Conservation (phyloP, 2,888 invertebrate genomes). For the Octodonta nipae region DNA sequence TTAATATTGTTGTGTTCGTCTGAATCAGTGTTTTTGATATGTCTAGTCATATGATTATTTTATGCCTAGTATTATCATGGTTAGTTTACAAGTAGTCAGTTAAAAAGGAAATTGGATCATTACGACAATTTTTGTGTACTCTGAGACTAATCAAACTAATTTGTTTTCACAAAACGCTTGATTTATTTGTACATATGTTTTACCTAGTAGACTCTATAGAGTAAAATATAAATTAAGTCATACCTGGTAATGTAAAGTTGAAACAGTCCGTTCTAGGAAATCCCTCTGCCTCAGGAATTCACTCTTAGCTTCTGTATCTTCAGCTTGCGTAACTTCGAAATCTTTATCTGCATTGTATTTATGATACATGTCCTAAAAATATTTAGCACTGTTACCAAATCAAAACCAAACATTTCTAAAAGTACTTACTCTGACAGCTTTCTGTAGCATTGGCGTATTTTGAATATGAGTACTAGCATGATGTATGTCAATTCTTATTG, state of each 20-base stretch:
- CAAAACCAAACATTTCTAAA: slow-evolving; percentile 3
- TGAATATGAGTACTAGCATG: slow-evolving; percentile 66
- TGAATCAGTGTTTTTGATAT: too few species aligned
- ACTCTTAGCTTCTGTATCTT: slow-evolving; percentile 57
- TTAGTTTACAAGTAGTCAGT: too few species aligned
- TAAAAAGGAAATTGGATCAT: too few species aligned
- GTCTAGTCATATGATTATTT: too few species aligned
- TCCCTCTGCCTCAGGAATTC: slow-evolving; percentile 71
- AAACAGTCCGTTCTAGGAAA: slow-evolving; percentile 59
- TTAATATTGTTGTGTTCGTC: too few species aligned
- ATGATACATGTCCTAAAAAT: slow-evolving; percentile 45
- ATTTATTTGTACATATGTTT: too few species aligned
- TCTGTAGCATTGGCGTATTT: slow-evolving; percentile 52
- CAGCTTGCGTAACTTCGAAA: slow-evolving; percentile 50
- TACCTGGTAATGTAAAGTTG: slow-evolving; percentile 37
- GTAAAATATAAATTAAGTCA: too few species aligned
- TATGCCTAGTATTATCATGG: too few species aligned
- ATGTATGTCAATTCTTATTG: slow-evolving; percentile 70
- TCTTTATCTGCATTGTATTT: slow-evolving; percentile 59
- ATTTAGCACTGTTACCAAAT: neutral
- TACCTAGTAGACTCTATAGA: too few species aligned
- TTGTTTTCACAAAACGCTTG: too few species aligned
- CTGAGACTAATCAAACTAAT: slow-evolving; percentile 2
- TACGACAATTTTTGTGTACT: too few species aligned
- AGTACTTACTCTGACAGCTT: slow-evolving; percentile 39